These are phyloP conservation scores for Amphimallon solstitiale DNA, from an alignment of 2,888 invertebrate genomes.

Conservation along the genomic window DNA sequence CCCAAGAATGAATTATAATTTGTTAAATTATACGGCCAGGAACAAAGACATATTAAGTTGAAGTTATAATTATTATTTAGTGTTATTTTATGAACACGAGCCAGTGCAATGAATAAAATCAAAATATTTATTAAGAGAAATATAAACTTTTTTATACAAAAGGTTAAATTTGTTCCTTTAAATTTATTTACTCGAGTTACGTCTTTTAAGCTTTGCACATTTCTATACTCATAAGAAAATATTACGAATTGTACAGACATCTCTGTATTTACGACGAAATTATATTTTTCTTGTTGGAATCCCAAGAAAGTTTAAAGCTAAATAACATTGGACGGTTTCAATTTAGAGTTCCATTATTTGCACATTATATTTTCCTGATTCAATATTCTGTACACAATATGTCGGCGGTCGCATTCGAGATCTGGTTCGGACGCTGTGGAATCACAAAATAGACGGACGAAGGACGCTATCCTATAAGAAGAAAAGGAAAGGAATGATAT, in stretches of 20 bases:
- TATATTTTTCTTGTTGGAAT: slow-evolving; percentile 9
- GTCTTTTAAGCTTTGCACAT: too few species aligned
- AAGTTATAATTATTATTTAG: too few species aligned
- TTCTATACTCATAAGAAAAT: too few species aligned
- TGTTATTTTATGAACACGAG: too few species aligned
- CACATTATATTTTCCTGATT: slow-evolving; percentile 36
- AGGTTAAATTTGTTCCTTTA: too few species aligned
- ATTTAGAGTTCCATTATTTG: slow-evolving; percentile 33
- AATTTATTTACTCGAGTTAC: too few species aligned
- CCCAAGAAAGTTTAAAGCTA: slow-evolving; percentile 22
- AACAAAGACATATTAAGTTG: too few species aligned
- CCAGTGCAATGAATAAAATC: too few species aligned
- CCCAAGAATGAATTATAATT: too few species aligned
- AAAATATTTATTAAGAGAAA: too few species aligned
- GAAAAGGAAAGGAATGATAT: slow-evolving; percentile 23
- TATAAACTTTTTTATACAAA: too few species aligned
- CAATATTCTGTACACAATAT: slow-evolving; percentile 35
- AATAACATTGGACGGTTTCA: slow-evolving; percentile 15
- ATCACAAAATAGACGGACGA: slow-evolving; percentile 1
- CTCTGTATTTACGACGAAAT: background rate
- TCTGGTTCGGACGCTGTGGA: slow-evolving; percentile 18
- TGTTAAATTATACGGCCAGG: too few species aligned
- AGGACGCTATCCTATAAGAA: background rate
- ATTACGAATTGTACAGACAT: background rate
- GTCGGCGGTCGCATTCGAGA: slow-evolving; percentile 26